Base-by-base conservation (phyloP, 2,888 invertebrate species). In the Villa cingulata region DNA sequence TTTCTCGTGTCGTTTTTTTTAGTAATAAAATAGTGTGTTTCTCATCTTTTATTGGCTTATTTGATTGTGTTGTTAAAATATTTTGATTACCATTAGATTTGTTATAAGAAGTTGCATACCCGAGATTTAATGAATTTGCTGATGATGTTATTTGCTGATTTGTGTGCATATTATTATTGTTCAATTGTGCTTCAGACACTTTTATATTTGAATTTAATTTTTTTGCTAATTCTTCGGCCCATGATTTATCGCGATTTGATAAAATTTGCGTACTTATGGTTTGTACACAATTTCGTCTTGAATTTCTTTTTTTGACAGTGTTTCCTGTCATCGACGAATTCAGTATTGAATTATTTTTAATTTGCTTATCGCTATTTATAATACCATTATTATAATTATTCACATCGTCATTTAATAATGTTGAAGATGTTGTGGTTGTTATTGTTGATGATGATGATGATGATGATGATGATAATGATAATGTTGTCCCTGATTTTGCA, bases 221-320 rank as follows among this genome's bases (percentile, higher is more conserved):
- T 34, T 54, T 57, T 2, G 53, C 54, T 2, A 56, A 46, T 37
- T 57, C 56, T 9, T 56, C 55, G 4, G 54, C 54, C 57, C 57
- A 57, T 4, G 54, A 50, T 18, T 55, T 55, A 15, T 56, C 54
- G 29, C 20, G 37, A 20, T 49, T 48, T 6, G 38, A 2, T 23
- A 41, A n/a, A 20, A 29, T 46, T 37, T 43, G 29, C 17, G 45
- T n/a, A 18, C n/a, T 3, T 32, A 14, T 32, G 29, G 29, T 12
- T 32, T 32, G 45, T 16, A 45, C 19, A 16, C 32, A 43, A 37
- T 37, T 49, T 16, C 51, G 48, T 36, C 46, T 51, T n/a, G 45
- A 29, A 37, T 49, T 49, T 17, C 51, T 41, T 9, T 51, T 51
- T 15, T 45, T 49, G 17, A 43, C 15, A 2, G 37, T 19, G 6